Base-by-base conservation (phyloP, 2,888 invertebrate species). In the Erebia epiphron region DNA sequence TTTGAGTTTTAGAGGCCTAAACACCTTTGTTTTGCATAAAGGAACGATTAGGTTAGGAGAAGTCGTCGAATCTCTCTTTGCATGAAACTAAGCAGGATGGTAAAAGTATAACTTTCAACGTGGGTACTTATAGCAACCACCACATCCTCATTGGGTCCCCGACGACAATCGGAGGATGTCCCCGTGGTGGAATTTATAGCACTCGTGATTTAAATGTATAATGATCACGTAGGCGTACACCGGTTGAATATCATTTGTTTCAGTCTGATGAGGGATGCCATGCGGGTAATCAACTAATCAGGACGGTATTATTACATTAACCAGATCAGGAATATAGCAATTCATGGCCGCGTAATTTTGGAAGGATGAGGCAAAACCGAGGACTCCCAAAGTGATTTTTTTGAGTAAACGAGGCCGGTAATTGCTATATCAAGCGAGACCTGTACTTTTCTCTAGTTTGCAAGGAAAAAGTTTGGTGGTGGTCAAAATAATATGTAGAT, bases 111-210 rank as follows among this genome's bases (percentile, higher is more conserved):
- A 57, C 41, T 56, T 49, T 35, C 41, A 35, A 58, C 46, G 58
- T 61, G 41, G 54, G 16, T 54, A 54, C 10, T 7, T n/a, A 50
- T 14, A n/a, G 1, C 50, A 41, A 66, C 43, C 41, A 62, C 21
- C 16, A 60, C 63, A 66, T 70, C 72, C 72, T 70, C 72, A 73
- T 73, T 74, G 72, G 70, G 66, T 72, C 75, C 73, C 74, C 74
- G 73, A 71, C 80, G 73, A 88, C 91, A 90, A 90, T 90, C 89
- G 86, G 88, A 91, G 91, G 91, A 91, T 91, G 88, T 86, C 81
- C 79, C 80, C 76, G 85, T 84, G 85, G 86, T 84, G 85, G 86
- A 88, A 87, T 87, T 87, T 85, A 86, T 89, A 84, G 81, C 83
- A 79, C 82, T 76, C 77, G 77, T 79, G 78, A 78, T 80, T 80